Percentiles rank a stretch among this genome's conserved stretches.
These are phyloP conservation scores for Dolichomitus sp. DNA, from an alignment of 2,888 invertebrate species.

Conservation along the genomic window DNA sequence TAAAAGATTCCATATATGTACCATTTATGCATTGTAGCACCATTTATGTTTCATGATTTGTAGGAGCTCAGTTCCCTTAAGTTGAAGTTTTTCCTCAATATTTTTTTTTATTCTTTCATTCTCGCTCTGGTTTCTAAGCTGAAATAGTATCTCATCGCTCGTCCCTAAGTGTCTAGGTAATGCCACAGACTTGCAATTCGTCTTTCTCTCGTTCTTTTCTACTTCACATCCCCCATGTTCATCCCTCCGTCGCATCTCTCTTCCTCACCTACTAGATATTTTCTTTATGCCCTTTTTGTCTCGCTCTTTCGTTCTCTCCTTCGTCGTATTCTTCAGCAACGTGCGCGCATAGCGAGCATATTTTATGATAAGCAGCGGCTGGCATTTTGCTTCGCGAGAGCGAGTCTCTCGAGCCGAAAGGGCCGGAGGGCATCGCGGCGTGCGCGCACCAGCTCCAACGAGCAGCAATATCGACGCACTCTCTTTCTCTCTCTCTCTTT, in stretches of 20 bases:
- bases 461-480: conserved; percentile 51
- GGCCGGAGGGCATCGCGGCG: conserved; percentile 62
- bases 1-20: not conserved
- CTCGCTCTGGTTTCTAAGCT: not conserved
- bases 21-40: not conserved
- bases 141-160: conserved; percentile 13
- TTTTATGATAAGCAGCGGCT: conserved; percentile 84
- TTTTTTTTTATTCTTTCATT: not conserved
- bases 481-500: conserved; percentile 59
- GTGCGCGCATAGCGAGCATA: conserved; percentile 77
- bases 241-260: not conserved
- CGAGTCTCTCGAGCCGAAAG: conserved; percentile 29
- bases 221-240: not conserved
- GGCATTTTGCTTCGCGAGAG: conserved; percentile 75
- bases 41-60: no score
- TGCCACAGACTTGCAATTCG: not conserved
- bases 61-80: no score
- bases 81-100: not conserved
- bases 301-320: conserved; percentile 8
- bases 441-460: conserved; percentile 56
- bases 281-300: not conserved
- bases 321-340: conserved; percentile 23
- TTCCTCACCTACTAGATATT: not conserved
- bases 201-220: conserved; percentile 1
- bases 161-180: not conserved